Base-by-base conservation (phyloP, 1,140 invertebrate genomes). In the Calephelis virginiensis region DNA sequence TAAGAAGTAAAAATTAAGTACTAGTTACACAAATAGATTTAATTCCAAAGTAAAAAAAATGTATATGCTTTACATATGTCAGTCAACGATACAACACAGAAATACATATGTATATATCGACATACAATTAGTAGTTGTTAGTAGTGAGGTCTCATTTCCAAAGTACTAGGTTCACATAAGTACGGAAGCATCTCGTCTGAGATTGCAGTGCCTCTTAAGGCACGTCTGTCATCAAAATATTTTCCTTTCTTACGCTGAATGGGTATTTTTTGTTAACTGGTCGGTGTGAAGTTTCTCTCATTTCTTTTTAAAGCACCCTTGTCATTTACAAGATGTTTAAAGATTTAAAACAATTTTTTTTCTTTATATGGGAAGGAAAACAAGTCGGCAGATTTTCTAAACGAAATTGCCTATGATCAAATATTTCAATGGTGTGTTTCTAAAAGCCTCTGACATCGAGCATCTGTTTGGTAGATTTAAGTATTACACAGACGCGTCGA, bases 141-240 rank as follows among this genome's bases (percentile, higher is more conserved):
- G 38, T 47, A 43, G 46, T 61, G 59, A 40, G 45, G 28, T 63
- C 38, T 40, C 63, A 60, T 63, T 66, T 66, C 38, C 61, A 62
- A 73, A 56, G 68, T 74, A 76, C 74, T 53, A 69, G 72, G 68
- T 61, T 70, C 64, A 61, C 64, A 76, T 72, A 73, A 66, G 49
- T 67, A 64, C 40, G 64, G 48, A 69, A 64, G 67, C 68, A 71
- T 69, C 64, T 74, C 61, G 28, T 62, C 60, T 62, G 47, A 73
- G 68, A 71, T 72, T 70, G 72, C 68, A 74, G 67, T 70, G 66
- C 72, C 71, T 72, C 66, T 68, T 70, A 38, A 67, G 63, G 61
- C 64, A 38, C 69, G 71, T 67, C 70, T 70, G 72, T 72, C 72
- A 68, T 14, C 45, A 64, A 64, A 71, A 68, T 72, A 73, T 76